Conservation (phyloP, 2,113 vertebrate genomes). For the Panthera leo region DNA sequence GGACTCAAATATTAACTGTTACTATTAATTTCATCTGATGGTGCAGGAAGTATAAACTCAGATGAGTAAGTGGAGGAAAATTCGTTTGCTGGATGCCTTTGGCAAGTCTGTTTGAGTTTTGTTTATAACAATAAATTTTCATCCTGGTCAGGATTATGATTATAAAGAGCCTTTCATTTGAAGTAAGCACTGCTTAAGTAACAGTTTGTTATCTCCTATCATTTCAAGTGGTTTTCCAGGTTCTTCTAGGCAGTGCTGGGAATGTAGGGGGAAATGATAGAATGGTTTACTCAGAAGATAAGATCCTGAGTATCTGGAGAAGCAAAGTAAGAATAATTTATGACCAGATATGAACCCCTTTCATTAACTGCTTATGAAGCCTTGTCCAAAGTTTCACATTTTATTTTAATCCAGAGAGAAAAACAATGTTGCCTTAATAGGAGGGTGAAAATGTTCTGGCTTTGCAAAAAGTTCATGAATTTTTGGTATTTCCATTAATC, state of each 20-base stretch:
- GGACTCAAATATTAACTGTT: background rate
- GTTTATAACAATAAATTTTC: background rate
- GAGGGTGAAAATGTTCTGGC: background rate
- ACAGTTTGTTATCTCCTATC: background rate
- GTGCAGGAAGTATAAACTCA: background rate
- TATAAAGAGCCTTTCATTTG: background rate
- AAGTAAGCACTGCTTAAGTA: background rate
- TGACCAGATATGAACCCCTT: background rate
- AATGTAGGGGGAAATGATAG: background rate
- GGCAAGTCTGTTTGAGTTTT: background rate
- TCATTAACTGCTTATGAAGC: background rate
- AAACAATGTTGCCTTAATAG: background rate
- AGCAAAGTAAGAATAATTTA: background rate
- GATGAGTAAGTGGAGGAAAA: background rate
- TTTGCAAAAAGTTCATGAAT: constrained; percentile 17
- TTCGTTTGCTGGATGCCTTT: background rate
- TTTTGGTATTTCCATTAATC: constrained; percentile 16
- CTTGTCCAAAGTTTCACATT: background rate
- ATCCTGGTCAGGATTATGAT: background rate
- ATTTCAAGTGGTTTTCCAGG: background rate
- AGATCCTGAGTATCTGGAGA: background rate
- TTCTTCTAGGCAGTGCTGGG: background rate
- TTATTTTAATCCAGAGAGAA: constrained; percentile 23
- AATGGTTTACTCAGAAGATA: background rate
- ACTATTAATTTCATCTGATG: background rate